A percentile compares a stretch with the other conserved stretches of the same genome.
Conservation (phyloP, 2,797 vertebrate genomes). For the Rhodeus uyekii region DNA sequence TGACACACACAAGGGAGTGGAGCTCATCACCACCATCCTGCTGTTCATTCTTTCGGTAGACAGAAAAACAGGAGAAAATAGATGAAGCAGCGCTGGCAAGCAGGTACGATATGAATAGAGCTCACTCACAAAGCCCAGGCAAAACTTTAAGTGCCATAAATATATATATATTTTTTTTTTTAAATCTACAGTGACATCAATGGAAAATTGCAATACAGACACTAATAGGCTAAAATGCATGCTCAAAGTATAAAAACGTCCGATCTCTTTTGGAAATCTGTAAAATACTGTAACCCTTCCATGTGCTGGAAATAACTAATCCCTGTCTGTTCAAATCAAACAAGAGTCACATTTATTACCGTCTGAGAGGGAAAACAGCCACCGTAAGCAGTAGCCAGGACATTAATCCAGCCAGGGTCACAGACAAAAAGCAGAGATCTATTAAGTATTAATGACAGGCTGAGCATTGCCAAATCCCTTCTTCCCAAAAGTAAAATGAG, state of each 20-base stretch:
- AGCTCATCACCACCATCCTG: constrained; percentile 48
- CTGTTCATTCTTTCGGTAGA: constrained; percentile 24
- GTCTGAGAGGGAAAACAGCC: constrained; percentile 31
- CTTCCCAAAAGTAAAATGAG: constrained; percentile 17
- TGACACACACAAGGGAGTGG: constrained; percentile 56
- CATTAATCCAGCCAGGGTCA: constrained; percentile 41
- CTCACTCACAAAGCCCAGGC: neutral
- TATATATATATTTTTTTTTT: too few species aligned
- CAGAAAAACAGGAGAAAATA: constrained; percentile 1
- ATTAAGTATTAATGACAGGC: constrained; percentile 52
- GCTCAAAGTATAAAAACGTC: constrained; percentile 3
- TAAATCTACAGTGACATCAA: neutral
- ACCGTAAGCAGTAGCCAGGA: constrained; percentile 22
- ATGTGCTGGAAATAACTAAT: constrained; percentile 34
- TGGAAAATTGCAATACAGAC: neutral
- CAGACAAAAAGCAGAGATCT: constrained; percentile 40
- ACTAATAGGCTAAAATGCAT: constrained; percentile 6
- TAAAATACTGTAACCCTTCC: neutral
- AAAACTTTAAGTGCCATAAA: neutral
- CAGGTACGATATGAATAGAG: neutral
- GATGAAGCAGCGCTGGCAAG: neutral
- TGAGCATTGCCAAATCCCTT: constrained; percentile 25
- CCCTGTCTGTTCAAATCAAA: constrained; percentile 38
- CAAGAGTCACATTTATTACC: constrained; percentile 35
- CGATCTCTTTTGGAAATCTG: neutral